Evolutionary conservation across 2,113 vertebrate genomes (phyloP).

Genomic region (Daboia siamensis): DNA sequence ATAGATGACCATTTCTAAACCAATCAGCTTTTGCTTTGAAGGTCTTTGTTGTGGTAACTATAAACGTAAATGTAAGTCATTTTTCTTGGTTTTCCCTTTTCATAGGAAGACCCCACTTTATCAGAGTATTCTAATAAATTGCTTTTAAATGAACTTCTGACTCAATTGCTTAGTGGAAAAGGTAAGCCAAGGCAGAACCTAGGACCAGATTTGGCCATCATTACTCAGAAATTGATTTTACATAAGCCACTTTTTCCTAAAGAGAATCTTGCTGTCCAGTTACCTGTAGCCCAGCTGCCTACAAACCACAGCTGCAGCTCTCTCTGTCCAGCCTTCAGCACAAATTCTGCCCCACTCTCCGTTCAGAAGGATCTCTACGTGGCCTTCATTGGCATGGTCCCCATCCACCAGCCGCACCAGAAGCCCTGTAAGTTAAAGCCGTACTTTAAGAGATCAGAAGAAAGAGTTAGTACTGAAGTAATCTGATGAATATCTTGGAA

Average conservation of each 20-base stretch:
- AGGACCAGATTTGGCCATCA: too few species aligned
- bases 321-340: slow-evolving; percentile 80
- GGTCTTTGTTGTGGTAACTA: too few species aligned
- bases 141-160: too few species aligned
- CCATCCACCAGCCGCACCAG: slow-evolving; percentile 81
- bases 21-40: too few species aligned
- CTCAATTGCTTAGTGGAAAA: too few species aligned
- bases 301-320: slow-evolving; percentile 84
- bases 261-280: background rate
- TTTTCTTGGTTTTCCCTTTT: too few species aligned
- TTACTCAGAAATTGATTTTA: background rate
- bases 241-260: background rate
- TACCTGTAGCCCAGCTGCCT: slow-evolving; percentile 89
- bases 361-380: slow-evolving; percentile 82
- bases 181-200: too few species aligned
- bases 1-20: too few species aligned
- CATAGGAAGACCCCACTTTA: too few species aligned
- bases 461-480: background rate
- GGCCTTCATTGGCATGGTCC: slow-evolving; percentile 82
- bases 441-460: background rate
- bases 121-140: too few species aligned
- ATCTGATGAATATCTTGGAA: slow-evolving; percentile 39
- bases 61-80: too few species aligned
- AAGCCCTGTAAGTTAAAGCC: slow-evolving; percentile 43
- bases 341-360: slow-evolving; percentile 89